Evolutionary conservation across 2,113 vertebrate genomes (phyloP).

Genomic region (Craseonycteris thonglongyai): DNA sequence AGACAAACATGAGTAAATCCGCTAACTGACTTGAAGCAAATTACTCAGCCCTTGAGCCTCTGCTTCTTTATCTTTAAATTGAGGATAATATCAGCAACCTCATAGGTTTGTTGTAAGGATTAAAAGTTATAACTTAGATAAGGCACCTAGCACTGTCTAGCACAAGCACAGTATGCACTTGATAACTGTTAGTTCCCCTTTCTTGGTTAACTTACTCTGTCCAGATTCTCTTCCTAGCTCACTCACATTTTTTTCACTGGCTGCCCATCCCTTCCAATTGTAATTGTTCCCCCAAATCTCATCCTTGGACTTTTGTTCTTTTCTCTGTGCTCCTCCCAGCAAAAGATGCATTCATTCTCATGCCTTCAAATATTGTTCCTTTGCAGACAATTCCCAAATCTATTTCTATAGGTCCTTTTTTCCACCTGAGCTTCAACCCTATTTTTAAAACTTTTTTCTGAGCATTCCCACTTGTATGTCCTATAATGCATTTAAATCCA

Average conservation of each 20-base stretch:
- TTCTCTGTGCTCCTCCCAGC: neutral
- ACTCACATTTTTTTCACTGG: neutral
- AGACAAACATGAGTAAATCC: neutral
- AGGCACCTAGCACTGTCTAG: neutral
- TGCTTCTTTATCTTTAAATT: constrained; percentile 24
- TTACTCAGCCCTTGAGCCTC: neutral
- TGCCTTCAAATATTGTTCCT: neutral
- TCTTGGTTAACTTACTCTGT: neutral
- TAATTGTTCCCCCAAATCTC: neutral
- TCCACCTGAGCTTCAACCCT: neutral
- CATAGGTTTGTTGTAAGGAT: neutral
- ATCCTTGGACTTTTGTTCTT: neutral
- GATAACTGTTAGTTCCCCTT: neutral
- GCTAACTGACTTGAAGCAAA: neutral
- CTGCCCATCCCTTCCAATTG: neutral
- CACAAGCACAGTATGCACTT: neutral
- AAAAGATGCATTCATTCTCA: neutral
- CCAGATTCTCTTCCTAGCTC: neutral
- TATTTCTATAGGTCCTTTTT: neutral
- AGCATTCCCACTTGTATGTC: neutral
- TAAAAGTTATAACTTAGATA: neutral
- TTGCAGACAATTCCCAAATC: neutral
- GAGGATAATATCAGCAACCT: neutral
- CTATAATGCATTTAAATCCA: constrained; percentile 29
- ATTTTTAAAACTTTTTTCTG: neutral